A percentile compares a stretch with the other conserved stretches of the same genome.
Evolutionary conservation across 2,888 invertebrate genomes (phyloP).

Genomic region (Drosophila macrothrix): DNA sequence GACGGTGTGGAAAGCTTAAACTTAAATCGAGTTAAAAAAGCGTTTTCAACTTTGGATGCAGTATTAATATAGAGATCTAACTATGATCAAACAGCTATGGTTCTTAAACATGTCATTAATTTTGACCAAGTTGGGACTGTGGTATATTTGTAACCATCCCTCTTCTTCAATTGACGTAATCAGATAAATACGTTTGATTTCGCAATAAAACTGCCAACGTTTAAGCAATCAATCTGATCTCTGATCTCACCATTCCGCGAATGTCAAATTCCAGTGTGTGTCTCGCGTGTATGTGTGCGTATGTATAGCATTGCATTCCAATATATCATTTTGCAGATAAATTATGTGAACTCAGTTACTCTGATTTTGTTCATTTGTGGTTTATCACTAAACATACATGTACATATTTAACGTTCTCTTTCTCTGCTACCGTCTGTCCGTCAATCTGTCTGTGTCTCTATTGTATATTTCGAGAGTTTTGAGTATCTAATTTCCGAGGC

Average conservation of each 20-base stretch:
- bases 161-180: not conserved
- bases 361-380: not conserved
- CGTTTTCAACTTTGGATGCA: not conserved
- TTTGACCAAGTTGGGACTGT: not conserved
- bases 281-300: not conserved
- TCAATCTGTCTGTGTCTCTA: not conserved
- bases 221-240: not conserved
- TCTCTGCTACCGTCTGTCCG: slow-evolving; percentile 12
- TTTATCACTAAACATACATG: slow-evolving; percentile 31
- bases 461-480: slow-evolving; percentile 34
- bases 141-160: not conserved
- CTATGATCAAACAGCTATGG: not conserved
- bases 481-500: slow-evolving; percentile 59
- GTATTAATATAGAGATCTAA: not conserved
- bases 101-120: not conserved
- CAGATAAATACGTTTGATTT: not conserved
- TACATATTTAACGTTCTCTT: slow-evolving; percentile 28
- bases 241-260: not conserved
- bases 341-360: slow-evolving; percentile 34
- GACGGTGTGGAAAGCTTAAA: not conserved
- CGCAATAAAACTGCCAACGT: not conserved
- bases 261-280: slow-evolving; percentile 10
- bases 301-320: slow-evolving; percentile 27
- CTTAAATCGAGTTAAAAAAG: not conserved
- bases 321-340: slow-evolving; percentile 48